Conservation (phyloP, 2,113 vertebrate species). For the Jacana jacana region DNA sequence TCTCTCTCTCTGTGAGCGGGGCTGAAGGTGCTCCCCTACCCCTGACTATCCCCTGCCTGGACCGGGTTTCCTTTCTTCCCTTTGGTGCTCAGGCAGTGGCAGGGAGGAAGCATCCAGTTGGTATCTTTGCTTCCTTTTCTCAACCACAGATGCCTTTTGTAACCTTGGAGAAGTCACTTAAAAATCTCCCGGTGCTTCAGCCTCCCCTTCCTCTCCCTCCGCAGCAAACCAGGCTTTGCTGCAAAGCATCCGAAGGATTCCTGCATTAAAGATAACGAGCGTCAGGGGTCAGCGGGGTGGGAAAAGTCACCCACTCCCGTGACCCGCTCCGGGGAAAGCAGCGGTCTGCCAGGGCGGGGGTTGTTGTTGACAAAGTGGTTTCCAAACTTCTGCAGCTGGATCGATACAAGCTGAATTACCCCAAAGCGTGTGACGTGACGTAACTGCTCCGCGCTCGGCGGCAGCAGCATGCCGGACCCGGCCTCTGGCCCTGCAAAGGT, state of each 20-base stretch:
- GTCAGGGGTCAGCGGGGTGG: background rate
- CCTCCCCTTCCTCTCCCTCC: background rate
- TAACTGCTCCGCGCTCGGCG: background rate
- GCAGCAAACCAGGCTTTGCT: background rate
- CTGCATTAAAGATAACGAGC: background rate
- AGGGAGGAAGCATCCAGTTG: background rate
- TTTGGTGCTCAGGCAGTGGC: background rate
- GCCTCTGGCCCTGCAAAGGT: background rate
- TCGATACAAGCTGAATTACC: background rate
- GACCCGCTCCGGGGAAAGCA: background rate
- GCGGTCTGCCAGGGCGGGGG: background rate
- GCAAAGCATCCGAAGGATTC: background rate
- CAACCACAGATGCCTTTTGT: background rate
- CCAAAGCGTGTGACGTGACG: background rate
- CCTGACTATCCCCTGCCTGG: background rate
- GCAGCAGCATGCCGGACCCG: background rate
- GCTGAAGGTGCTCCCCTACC: background rate
- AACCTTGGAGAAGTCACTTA: slow-evolving; percentile 51
- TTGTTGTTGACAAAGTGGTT: slow-evolving; percentile 21
- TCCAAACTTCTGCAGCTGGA: slow-evolving; percentile 44
- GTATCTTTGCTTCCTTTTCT: background rate
- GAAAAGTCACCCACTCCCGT: background rate
- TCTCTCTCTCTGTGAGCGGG: fast-evolving
- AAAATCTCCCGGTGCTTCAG: background rate
- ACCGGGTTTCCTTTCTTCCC: background rate